A percentile compares a stretch with the other conserved stretches of the same genome.
These are phyloP conservation scores for Lymantria monacha DNA, from an alignment of 2,888 invertebrate species.

Conservation along the genomic window DNA sequence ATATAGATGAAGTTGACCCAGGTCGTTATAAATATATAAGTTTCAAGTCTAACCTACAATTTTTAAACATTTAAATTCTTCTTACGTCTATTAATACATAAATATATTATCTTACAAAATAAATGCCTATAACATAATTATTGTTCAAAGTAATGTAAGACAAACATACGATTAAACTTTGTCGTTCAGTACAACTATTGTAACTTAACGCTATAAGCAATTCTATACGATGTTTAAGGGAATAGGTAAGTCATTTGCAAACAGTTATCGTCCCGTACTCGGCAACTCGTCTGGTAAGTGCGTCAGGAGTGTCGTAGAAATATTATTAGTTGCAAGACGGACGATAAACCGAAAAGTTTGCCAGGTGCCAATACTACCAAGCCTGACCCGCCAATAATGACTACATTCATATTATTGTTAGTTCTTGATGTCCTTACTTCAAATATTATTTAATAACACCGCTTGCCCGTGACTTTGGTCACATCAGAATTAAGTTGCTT, in stretches of 20 bases:
- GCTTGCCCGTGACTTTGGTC: no score
- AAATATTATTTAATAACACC: no score
- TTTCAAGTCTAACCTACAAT: no score
- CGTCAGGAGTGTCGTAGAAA: conserved; percentile 41
- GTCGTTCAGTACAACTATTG: conserved; percentile 16
- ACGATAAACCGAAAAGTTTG: conserved; percentile 39
- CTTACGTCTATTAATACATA: no score
- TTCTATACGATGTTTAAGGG: conserved; percentile 37
- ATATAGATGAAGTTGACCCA: no score
- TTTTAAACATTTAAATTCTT: no score
- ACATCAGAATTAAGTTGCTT: no score
- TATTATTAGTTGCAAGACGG: conserved; percentile 44
- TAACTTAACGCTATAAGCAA: conserved; percentile 33
- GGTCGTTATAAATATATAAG: no score
- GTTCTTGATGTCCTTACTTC: no score
- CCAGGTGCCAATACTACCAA: conserved; percentile 27
- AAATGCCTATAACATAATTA: no score
- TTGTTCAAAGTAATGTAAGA: background rate
- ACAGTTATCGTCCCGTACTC: conserved; percentile 24
- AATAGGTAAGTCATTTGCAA: conserved; percentile 33
- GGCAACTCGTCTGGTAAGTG: conserved; percentile 42
- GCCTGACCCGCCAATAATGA: conserved; percentile 19
- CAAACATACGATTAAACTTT: background rate
- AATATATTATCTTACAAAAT: no score
- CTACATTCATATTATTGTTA: no score